phyloP scores from a whole-genome alignment of 1,140 invertebrate species.

The Drosophila nigrodunni region DNA sequence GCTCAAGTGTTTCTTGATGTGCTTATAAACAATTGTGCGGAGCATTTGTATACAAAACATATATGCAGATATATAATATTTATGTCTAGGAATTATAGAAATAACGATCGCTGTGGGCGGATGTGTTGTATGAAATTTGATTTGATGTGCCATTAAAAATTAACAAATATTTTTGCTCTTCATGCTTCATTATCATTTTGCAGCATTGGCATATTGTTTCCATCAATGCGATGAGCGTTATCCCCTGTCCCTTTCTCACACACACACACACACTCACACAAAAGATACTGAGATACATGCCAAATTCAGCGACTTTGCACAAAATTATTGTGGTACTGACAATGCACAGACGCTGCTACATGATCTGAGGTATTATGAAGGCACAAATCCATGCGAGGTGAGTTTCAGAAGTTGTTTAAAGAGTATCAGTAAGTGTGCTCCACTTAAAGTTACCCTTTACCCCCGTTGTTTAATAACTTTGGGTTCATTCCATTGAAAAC shows the following conservation, averaged over 20 bases:
- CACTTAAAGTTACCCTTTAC: too few species aligned
- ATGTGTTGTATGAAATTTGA: slow-evolving; percentile 54
- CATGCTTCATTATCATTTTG: slow-evolving; percentile 30
- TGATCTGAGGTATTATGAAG: slow-evolving; percentile 8
- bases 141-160: slow-evolving; percentile 51
- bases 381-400: background rate
- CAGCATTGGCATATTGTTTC: slow-evolving; percentile 46
- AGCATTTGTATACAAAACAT: slow-evolving; percentile 17
- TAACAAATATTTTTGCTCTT: slow-evolving; percentile 21
- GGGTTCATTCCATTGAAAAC: too few species aligned
- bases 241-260: slow-evolving; percentile 18
- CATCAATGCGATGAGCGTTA: slow-evolving; percentile 43
- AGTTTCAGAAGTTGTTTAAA: background rate
- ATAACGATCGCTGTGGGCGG: slow-evolving; percentile 54
- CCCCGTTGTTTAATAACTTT: too few species aligned
- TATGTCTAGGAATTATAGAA: slow-evolving; percentile 23
- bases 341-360: slow-evolving; percentile 29
- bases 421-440: background rate
- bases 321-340: slow-evolving; percentile 40
- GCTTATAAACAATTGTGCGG: slow-evolving; percentile 53
- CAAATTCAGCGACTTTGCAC: slow-evolving; percentile 34
- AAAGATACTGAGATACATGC: slow-evolving; percentile 28
- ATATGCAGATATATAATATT: slow-evolving; percentile 1
- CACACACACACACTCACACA: slow-evolving; percentile 16
- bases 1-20: slow-evolving; percentile 61